Base-by-base conservation (phyloP, 2,888 invertebrate species). In the Lasioglossum leucozonium region DNA sequence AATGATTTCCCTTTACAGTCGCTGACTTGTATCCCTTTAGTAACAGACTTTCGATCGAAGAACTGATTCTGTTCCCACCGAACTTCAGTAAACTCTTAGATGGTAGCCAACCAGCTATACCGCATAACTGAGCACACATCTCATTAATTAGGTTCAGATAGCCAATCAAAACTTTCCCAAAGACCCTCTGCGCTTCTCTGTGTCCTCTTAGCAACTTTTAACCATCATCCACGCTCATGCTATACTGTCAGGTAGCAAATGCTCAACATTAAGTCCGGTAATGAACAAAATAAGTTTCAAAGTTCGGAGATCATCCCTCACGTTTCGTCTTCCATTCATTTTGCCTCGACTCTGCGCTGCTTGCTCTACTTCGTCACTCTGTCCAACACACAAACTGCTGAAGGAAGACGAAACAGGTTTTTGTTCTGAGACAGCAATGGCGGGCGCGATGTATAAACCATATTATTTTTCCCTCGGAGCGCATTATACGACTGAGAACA, bases 91-190 rank as follows among this genome's bases (percentile, higher is more conserved):
- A 30, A 65, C 34, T 37, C 37, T 37, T 67, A 10, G 10, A 34
- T 37, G 11, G 4, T 67, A 67, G 22, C 4, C 22, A 37, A 22
- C 18, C 11, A 67, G 6, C 67, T 67, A 2, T 18, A 34, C 30
- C 18, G n/a, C 4, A n/a, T 55, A n/a, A n/a, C n/a, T 11, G 55
- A n/a, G n/a, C 55, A 55, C 55, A 55, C 11, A 6, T 30, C 34
- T 62, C 62, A 34, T 67, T 67, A 67, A 67, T 37, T 37, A 67
- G 22, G 22, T 67, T 67, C 34, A n/a, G 26, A 8, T 55, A 37
- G 55, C 55, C 26, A 69, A 69, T 69, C 34, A n/a, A 37, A 37
- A 67, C 22, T 67, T 67, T 67, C 67, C 37, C 69, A 11, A n/a
- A 40, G n/a, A 69, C n/a, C 22, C 5, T 13, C 37, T 40, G n/a